Evolutionary conservation across 2,113 vertebrate genomes (phyloP).

Genomic region (Epinephelus fuscoguttatus): DNA sequence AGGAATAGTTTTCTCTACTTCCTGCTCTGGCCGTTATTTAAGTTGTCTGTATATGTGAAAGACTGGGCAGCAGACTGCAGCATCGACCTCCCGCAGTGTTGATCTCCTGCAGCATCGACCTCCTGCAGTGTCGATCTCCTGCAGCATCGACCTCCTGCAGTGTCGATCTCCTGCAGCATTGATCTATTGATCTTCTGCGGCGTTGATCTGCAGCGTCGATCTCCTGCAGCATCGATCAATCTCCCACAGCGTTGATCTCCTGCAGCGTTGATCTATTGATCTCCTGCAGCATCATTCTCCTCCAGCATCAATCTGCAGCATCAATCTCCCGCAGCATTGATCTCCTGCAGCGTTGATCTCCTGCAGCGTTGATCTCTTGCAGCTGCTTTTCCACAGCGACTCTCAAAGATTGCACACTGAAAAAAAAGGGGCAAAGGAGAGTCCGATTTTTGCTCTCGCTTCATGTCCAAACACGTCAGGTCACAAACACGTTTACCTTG

Average conservation of each 20-base stretch:
- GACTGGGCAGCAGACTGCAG: slow-evolving; percentile 43
- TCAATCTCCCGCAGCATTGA: too few species aligned
- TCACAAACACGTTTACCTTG: slow-evolving; percentile 27
- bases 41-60: slow-evolving; percentile 53
- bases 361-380: too few species aligned
- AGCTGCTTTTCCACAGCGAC: slow-evolving; percentile 22
- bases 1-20: slow-evolving; percentile 13
- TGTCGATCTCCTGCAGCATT: too few species aligned
- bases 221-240: too few species aligned
- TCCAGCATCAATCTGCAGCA: too few species aligned
- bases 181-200: too few species aligned
- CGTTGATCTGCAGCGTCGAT: too few species aligned
- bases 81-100: not conserved
- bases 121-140: too few species aligned
- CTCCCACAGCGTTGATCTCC: too few species aligned
- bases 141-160: not conserved
- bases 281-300: slow-evolving; percentile 10
- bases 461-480: slow-evolving; percentile 39
- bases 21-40: slow-evolving; percentile 28
- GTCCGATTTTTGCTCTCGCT: not conserved
- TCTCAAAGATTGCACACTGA: slow-evolving; percentile 24
- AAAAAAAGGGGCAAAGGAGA: slow-evolving; percentile 4
- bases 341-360: too few species aligned
- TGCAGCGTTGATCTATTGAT: too few species aligned
- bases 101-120: too few species aligned